phyloP scores from a whole-genome alignment of 2,888 invertebrate genomes.

The Hirtodrosophila alboralis region DNA sequence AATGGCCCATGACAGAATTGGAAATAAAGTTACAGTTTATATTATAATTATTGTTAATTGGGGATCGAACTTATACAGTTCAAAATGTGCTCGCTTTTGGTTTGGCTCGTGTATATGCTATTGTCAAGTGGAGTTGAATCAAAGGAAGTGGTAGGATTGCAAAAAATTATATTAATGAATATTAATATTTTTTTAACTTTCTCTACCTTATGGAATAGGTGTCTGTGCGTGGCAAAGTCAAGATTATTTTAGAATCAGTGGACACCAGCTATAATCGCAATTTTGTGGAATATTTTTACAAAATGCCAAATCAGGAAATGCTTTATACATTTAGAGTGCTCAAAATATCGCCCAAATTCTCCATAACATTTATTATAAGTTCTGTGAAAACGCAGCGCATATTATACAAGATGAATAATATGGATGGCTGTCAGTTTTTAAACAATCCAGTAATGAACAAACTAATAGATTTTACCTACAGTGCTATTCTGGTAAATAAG shows the following conservation, averaged over 20 bases:
- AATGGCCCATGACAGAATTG: too few species aligned
- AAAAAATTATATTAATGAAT: background rate
- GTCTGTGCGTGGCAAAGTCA: background rate
- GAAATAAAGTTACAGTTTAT: too few species aligned
- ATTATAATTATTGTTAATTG: background rate
- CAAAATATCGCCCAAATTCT: slow-evolving; percentile 6
- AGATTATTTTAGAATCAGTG: slow-evolving; percentile 14
- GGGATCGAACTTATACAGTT: background rate
- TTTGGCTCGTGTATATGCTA: slow-evolving; percentile 6
- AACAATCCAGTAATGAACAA: slow-evolving; percentile 38
- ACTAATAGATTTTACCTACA: slow-evolving; percentile 15
- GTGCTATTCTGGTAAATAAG: slow-evolving; percentile 32
- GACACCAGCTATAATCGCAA: slow-evolving; percentile 41
- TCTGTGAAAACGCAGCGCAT: slow-evolving; percentile 1
- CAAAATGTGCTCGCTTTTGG: slow-evolving; percentile 9
- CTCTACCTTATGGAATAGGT: slow-evolving; percentile 3
- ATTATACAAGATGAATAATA: slow-evolving; percentile 29
- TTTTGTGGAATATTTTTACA: slow-evolving; percentile 36
- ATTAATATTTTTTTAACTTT: background rate
- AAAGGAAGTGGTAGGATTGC: background rate
- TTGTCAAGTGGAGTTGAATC: background rate
- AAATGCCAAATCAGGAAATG: background rate
- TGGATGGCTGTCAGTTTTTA: slow-evolving; percentile 45
- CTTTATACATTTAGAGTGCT: slow-evolving; percentile 33
- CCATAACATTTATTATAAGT: slow-evolving; percentile 17